Base-by-base conservation (phyloP, 2,888 invertebrate species). In the Amphipoea oculea region DNA sequence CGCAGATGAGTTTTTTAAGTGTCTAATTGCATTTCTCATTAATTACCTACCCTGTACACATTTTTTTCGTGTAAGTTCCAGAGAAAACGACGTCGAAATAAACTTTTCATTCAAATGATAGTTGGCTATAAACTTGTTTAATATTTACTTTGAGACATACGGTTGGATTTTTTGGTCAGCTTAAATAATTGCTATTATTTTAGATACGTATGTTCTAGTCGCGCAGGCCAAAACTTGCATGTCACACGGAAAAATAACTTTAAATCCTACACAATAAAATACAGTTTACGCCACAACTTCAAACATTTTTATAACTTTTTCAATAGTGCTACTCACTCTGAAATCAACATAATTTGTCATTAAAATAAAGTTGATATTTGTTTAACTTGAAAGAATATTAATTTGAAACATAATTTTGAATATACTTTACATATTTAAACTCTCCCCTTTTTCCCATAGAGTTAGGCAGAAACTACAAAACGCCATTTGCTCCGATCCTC, bases 21-120 rank as follows among this genome's bases (percentile, higher is more conserved):
- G 74, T 66, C 48, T 82, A 69, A 85, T 86, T 86, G 76, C 62
- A 74, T 51, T 78, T 65, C 23, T 67, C 72, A 78, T 85, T 84
- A 74, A 84, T 84, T 54, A 62, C 36, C 3, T 54, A 62, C 29
- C 3, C 36, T 40, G 65, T 77, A 17, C 40, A 51, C 4, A n/a
- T 62, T 65, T 84, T 83, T 84, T 51, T 62, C 11, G 5, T 29
- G 40, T 51, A 20, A 70, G 4, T 69, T 36, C 36, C 17, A 71
- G 72, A 87, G 79, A 73, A 77, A 73, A 66, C 60, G 57, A 76
- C 48, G 20, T 51, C 6, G 17, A 51, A 77, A 77, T 36, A 72
- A 23, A 14, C 65, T 65, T 62, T 63, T 78, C n/a, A 73, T 74
- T 79, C 60, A 71, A 84, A 68, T 62, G 29, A 73, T 80, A 60